Base-by-base conservation (phyloP, 2,888 invertebrate species). In the Pasiphila rectangulata region DNA sequence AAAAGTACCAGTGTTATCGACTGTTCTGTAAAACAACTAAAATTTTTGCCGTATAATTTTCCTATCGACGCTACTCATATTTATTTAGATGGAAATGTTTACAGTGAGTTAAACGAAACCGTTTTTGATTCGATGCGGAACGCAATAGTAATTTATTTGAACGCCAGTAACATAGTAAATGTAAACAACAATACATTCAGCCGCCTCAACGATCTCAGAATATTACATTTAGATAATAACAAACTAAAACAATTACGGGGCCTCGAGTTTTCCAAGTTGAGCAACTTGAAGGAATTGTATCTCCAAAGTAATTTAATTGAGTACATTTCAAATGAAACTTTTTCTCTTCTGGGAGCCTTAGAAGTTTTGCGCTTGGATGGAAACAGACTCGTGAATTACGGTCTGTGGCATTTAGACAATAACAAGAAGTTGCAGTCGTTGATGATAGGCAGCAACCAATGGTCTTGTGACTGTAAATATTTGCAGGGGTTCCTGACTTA, bases 1-100 rank as follows among this genome's bases (percentile, higher is more conserved):
- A 97, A 97, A 94, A 93, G 94, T 65, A 96, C 96, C 20, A 97
- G 96, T 81, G 95, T 96, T 40, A 96, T 97, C 43, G 97, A 97
- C 81, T 97, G 97, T 83, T 95, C 96, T 65, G 92, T 93, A 30
- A 93, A 95, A 79, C 90, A 92, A 81, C 91, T 94, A 69, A 90
- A 90, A 56, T 91, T 92, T 63, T 91, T 97, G 60, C 97, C 97
- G 3, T 90, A 92, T 19, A 91, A 94, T 54, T 93, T 98, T 67
- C 98, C 98, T 5, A 94, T 95, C 91, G 96, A 96, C 73, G 96
- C 96, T 3, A 97, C 97, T 35, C 96, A 97, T 76, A 92, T 98
- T 48, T 96, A 96, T 79, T 86, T 98, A 66, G 97, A 97, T 76
- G 97, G 97, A 40, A 97, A 97, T 84, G 92, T 94, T 70, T 91